A percentile compares a stretch with the other conserved stretches of the same genome.
phyloP scores from a whole-genome alignment of 2,888 invertebrate genomes.

The Peribatodes rhomboidaria region DNA sequence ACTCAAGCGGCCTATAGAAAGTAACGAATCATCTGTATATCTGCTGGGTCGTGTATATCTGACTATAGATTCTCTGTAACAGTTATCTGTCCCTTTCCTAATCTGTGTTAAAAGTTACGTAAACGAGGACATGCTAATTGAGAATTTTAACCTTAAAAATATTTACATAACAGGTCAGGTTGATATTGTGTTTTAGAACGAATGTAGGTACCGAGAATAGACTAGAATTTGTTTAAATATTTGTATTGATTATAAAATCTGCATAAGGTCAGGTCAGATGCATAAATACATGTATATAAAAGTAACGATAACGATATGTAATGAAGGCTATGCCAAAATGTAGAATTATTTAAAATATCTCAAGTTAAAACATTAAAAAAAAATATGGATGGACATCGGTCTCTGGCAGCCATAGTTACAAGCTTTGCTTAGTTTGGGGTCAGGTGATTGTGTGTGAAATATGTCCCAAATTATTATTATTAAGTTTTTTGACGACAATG shows the following conservation, averaged over 20 bases:
- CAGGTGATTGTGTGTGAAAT: too few species aligned
- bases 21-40: too few species aligned
- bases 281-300: too few species aligned
- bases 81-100: not conserved
- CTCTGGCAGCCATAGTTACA: too few species aligned
- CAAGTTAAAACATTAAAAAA: too few species aligned
- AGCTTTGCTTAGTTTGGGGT: too few species aligned
- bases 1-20: not conserved
- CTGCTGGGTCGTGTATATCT: not conserved
- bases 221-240: not conserved
- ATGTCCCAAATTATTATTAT: too few species aligned
- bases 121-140: slow-evolving; percentile 14
- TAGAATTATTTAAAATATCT: too few species aligned
- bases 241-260: slow-evolving; percentile 4
- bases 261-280: not conserved
- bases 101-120: slow-evolving; percentile 8
- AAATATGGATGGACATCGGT: too few species aligned
- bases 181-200: slow-evolving; percentile 3
- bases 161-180: slow-evolving; percentile 10
- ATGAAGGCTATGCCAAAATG: too few species aligned
- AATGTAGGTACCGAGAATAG: not conserved
- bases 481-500: too few species aligned
- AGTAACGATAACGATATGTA: too few species aligned
- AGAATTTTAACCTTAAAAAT: slow-evolving; percentile 1
- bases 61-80: not conserved